These are phyloP conservation scores for Drosophila oshimai DNA, from an alignment of 1,140 invertebrate species.

Conservation along the genomic window DNA sequence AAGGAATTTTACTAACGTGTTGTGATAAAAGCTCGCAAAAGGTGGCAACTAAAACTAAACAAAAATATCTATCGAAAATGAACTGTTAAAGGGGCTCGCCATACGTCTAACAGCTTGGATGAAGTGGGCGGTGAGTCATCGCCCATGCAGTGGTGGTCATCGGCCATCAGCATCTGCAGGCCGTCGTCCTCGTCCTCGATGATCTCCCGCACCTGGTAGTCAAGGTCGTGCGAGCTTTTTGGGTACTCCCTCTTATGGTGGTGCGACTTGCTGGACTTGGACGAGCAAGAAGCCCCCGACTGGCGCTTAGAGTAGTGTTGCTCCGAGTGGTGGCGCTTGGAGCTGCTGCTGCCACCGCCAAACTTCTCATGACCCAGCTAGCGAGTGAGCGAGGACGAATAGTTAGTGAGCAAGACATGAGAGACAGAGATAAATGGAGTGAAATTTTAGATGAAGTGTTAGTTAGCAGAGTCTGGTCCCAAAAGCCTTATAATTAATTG, in stretches of 20 bases:
- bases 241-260: slow-evolving; percentile 67
- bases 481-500: neutral
- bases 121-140: slow-evolving; percentile 67
- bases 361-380: slow-evolving; percentile 74
- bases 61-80: slow-evolving; percentile 4
- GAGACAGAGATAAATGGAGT: slow-evolving; percentile 16
- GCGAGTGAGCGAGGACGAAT: neutral
- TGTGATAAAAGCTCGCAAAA: neutral
- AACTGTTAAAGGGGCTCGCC: slow-evolving; percentile 4
- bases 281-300: slow-evolving; percentile 32
- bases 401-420: slow-evolving; percentile 50
- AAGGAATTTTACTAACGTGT: neutral
- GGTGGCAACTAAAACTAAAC: slow-evolving; percentile 7
- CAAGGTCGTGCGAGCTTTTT: slow-evolving; percentile 65
- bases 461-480: neutral
- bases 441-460: slow-evolving; percentile 1
- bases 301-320: slow-evolving; percentile 84
- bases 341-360: slow-evolving; percentile 82
- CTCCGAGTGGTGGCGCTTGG: slow-evolving; percentile 64
- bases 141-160: slow-evolving; percentile 71
- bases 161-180: slow-evolving; percentile 52
- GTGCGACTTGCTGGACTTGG: slow-evolving; percentile 56
- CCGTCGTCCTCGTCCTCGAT: slow-evolving; percentile 64
- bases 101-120: slow-evolving; percentile 67
- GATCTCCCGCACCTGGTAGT: slow-evolving; percentile 63